phyloP scores from a whole-genome alignment of 2,797 vertebrate species.

The Rhinophrynus dorsalis region DNA sequence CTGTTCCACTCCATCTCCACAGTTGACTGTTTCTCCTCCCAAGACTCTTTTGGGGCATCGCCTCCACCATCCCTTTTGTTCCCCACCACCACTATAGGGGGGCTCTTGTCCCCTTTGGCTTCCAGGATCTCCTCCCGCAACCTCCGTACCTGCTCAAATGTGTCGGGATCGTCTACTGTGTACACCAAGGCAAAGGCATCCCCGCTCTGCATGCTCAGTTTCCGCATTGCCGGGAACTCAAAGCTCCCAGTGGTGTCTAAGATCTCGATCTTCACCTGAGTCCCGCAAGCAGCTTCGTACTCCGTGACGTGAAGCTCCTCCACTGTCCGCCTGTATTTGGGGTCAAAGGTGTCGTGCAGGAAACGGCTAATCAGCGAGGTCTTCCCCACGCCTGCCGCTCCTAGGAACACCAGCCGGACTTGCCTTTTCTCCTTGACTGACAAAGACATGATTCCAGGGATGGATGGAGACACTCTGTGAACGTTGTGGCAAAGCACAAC shows the following conservation, averaged over 20 bases:
- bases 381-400: slow-evolving; percentile 87
- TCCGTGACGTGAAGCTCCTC: slow-evolving; percentile 88
- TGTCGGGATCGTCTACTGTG: slow-evolving; percentile 80
- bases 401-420: slow-evolving; percentile 85
- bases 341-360: slow-evolving; percentile 84
- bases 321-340: slow-evolving; percentile 84
- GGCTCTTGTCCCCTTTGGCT: slow-evolving; percentile 84
- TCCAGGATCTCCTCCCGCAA: slow-evolving; percentile 88
- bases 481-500: neutral
- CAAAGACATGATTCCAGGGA: slow-evolving; percentile 69
- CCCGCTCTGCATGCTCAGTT: slow-evolving; percentile 86
- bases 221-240: slow-evolving; percentile 91
- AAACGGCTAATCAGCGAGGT: slow-evolving; percentile 85
- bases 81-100: slow-evolving; percentile 86
- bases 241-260: slow-evolving; percentile 92
- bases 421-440: slow-evolving; percentile 81
- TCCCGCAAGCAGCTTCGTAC: slow-evolving; percentile 77
- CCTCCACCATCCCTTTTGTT: slow-evolving; percentile 79
- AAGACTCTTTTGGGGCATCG: slow-evolving; percentile 68
- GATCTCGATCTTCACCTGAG: slow-evolving; percentile 82
- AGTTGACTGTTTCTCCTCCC: slow-evolving; percentile 73
- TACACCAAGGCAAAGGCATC: slow-evolving; percentile 88
- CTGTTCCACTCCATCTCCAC: slow-evolving; percentile 91
- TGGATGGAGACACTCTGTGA: neutral
- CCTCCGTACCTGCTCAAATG: slow-evolving; percentile 79